Base-by-base conservation (phyloP, 2,113 vertebrate species). In the Malurus melanocephalus region DNA sequence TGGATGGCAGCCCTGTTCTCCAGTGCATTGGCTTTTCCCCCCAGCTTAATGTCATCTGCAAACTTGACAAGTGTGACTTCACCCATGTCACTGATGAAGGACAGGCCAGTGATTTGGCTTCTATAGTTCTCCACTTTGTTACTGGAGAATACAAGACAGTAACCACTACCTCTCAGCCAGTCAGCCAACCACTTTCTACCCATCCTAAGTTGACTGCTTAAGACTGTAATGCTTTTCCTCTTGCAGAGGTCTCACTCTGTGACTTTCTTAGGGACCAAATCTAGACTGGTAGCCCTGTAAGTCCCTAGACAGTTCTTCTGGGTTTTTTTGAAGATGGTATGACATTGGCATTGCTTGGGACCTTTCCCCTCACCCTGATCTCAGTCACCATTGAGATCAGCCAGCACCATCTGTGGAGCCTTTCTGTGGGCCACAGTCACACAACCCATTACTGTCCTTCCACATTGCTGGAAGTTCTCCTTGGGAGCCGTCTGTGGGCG, bases 291-390 rank as follows among this genome's bases (percentile, higher is more conserved):
- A 28, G 52, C 4, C 9, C 16, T 55, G 17, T 27, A 64, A 35
- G 21, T 72, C 13, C 9, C 18, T 65, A 38, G 33, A 42, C 22
- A 45, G 38, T 57, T 65, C 20, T 76, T 56, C 9, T 40, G 19
- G 4, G 6, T 11, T 49, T 38, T 66, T 69, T 30, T 71, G 10
- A 80, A 68, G 16, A 27, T 49, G 24, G 13, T 6, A 26, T 51
- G 23, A 13, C 23, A 18, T 2, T 53, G 8, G 13, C 32, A 14
- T 69, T 92, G 6, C 33, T 24, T 27, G 18, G 32, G 20, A 46
- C n/a, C 10, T 57, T 16, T 16, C 16, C 10, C 24, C 10, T 38
- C 16, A 8, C 11, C 4, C 5, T 3, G 0, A 1, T 42, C 20
- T 90, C 27, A 7, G 28, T 62, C 43, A 66, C 23, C 3, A 20